A percentile compares a stretch with the other conserved stretches of the same genome.
Evolutionary conservation across 2,113 vertebrate species (phyloP).

Genomic region (Psettodes erumei): DNA sequence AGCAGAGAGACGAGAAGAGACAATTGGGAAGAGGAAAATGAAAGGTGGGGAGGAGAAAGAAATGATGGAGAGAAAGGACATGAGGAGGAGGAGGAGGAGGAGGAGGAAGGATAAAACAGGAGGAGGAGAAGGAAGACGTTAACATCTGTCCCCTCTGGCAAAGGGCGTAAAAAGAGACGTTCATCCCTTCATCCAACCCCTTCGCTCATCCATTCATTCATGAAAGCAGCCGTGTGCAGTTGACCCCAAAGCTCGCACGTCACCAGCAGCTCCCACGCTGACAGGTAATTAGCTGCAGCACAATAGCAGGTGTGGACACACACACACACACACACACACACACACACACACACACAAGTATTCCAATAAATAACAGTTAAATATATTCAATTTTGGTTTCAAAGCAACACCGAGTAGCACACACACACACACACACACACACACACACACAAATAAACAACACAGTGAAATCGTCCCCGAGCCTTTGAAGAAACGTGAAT

Average conservation of each 20-base stretch:
- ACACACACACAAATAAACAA: conserved; percentile 3
- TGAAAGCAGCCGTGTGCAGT: conserved; percentile 29
- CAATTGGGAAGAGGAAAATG: neutral
- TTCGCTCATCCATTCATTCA: conserved; percentile 43
- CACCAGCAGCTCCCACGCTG: conserved; percentile 45
- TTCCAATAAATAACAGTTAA: neutral
- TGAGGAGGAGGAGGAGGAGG: neutral
- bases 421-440: neutral
- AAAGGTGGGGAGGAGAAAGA: neutral
- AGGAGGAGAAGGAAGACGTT: conserved; percentile 5
- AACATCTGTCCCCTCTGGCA: neutral
- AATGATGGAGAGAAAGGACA: neutral
- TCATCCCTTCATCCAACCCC: conserved; percentile 2
- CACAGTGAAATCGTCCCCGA: neutral
- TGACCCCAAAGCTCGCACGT: conserved; percentile 41
- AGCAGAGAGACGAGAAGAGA: neutral
- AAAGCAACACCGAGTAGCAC: neutral
- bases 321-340: neutral
- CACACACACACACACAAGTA: no score
- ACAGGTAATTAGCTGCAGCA: conserved; percentile 46
- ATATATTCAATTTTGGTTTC: conserved; percentile 31
- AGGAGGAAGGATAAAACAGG: neutral
- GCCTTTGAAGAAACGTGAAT: neutral
- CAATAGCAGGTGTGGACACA: conserved; percentile 38
- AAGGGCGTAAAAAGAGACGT: neutral